Percentiles rank a stretch among this genome's conserved stretches.
phyloP scores from a whole-genome alignment of 2,797 vertebrate genomes.

The Mus caroli region DNA sequence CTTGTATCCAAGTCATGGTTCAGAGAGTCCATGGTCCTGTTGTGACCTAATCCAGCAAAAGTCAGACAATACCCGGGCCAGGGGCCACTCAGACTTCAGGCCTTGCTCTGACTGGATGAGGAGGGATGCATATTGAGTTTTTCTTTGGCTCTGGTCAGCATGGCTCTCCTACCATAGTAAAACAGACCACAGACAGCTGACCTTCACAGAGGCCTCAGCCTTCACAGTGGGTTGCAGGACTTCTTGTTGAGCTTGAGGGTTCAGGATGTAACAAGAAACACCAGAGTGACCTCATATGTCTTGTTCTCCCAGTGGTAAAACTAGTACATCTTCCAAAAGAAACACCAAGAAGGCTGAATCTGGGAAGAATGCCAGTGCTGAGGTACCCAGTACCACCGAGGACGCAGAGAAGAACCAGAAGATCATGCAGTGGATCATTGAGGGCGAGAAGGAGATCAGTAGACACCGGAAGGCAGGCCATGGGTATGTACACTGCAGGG shows the following conservation, averaged over 20 bases:
- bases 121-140: not conserved
- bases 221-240: not conserved
- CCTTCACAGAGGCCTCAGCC: not conserved
- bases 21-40: not conserved
- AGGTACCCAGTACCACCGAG: constrained; percentile 91
- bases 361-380: constrained; percentile 90
- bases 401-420: constrained; percentile 97
- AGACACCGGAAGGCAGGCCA: constrained; percentile 95
- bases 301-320: constrained; percentile 91
- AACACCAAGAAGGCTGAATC: constrained; percentile 92
- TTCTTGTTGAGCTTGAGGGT: not conserved
- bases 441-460: constrained; percentile 97
- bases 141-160: not conserved
- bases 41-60: not conserved
- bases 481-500: constrained; percentile 79
- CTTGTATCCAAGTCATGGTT: not conserved
- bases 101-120: not conserved
- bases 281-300: not conserved
- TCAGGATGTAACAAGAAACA: not conserved
- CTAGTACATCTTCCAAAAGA: constrained; percentile 91
- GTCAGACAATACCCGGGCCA: not conserved
- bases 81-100: not conserved
- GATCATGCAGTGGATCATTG: constrained; percentile 98
- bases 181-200: not conserved
- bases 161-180: not conserved